Evolutionary conservation across 2,113 vertebrate genomes (phyloP).

Genomic region (Notothenia coriiceps): DNA sequence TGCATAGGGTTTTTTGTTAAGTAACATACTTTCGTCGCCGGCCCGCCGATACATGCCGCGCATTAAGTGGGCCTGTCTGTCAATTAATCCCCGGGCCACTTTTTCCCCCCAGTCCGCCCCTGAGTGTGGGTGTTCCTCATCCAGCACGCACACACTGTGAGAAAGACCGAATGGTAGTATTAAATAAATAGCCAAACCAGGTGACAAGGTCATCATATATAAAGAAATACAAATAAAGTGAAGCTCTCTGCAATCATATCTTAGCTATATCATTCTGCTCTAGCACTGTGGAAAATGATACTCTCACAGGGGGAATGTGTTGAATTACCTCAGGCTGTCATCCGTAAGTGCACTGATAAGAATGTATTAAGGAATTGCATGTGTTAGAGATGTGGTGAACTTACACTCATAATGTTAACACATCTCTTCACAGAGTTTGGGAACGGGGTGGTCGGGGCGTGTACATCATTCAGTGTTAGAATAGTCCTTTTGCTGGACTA

Average conservation of each 20-base stretch:
- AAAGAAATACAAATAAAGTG: slow-evolving; percentile 48
- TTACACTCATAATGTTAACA: slow-evolving; percentile 3
- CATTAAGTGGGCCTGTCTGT: no score
- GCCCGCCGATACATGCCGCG: no score
- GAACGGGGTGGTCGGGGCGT: neutral
- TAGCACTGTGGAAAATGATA: slow-evolving; percentile 52
- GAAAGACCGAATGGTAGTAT: neutral
- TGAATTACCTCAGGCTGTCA: slow-evolving; percentile 57
- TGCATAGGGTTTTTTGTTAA: no score
- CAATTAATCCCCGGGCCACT: no score
- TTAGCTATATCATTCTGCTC: slow-evolving; percentile 50
- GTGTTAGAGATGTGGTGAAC: slow-evolving; percentile 38
- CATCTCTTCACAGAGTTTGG: neutral
- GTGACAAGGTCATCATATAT: slow-evolving; percentile 40
- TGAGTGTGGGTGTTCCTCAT: no score
- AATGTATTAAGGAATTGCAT: slow-evolving; percentile 39
- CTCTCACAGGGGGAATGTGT: slow-evolving; percentile 49
- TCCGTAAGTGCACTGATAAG: slow-evolving; percentile 52
- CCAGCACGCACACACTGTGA: no score
- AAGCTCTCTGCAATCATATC: slow-evolving; percentile 40
- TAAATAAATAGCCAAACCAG: slow-evolving; percentile 41
- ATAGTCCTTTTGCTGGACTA: no score
- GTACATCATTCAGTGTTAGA: neutral
- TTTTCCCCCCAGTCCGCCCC: no score
- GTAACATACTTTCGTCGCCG: no score